Evolutionary conservation across 2,888 invertebrate genomes (phyloP).

Genomic region (Drosophila melanosoma): DNA sequence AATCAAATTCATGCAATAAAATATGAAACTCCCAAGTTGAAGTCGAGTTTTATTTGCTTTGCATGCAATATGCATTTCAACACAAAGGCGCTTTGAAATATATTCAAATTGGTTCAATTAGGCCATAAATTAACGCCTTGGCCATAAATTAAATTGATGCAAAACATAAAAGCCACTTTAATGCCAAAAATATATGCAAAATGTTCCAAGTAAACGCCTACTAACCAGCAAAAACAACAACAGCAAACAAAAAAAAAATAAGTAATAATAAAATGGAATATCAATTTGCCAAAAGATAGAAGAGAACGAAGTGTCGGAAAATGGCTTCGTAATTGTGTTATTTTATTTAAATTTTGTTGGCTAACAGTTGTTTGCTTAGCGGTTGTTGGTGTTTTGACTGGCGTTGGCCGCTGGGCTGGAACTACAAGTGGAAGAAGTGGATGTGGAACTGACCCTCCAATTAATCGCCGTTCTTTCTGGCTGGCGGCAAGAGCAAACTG

Average conservation of each 20-base stretch:
- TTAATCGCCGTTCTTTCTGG: constrained; percentile 66
- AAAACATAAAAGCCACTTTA: constrained; percentile 70
- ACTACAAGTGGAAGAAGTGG: background rate
- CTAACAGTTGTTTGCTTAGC: constrained; percentile 58
- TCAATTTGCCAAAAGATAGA: constrained; percentile 16
- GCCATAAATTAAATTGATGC: constrained; percentile 72
- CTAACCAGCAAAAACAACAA: constrained; percentile 1
- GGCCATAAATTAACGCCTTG: constrained; percentile 77
- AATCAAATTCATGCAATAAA: background rate
- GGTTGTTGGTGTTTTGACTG: constrained; percentile 10
- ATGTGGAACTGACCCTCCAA: constrained; percentile 56
- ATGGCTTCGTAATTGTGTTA: constrained; percentile 68
- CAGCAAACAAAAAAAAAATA: constrained; percentile 8
- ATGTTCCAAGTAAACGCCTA: constrained; percentile 60
- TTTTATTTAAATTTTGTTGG: constrained; percentile 55
- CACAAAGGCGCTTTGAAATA: constrained; percentile 43
- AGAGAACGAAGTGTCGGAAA: constrained; percentile 37
- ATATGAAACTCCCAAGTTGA: background rate
- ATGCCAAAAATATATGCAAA: constrained; percentile 71
- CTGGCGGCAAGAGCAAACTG: constrained; percentile 39
- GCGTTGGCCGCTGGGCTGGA: constrained; percentile 37
- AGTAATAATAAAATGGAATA: constrained; percentile 15
- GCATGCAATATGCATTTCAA: constrained; percentile 47
- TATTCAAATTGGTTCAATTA: constrained; percentile 76
- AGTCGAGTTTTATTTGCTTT: background rate